phyloP scores from a whole-genome alignment of 1,140 invertebrate genomes.

The Drosophila sucinea region DNA sequence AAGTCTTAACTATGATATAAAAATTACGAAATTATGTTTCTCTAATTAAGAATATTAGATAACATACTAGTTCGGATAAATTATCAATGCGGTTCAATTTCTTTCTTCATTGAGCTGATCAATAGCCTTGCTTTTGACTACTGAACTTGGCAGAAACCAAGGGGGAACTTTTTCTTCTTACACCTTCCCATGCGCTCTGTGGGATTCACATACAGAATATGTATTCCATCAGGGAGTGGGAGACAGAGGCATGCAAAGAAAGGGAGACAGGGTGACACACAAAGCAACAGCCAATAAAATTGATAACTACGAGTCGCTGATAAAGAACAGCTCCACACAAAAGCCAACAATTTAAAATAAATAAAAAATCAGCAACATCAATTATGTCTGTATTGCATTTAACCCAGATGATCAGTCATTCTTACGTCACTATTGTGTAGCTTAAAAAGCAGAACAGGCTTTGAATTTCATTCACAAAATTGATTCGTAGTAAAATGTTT shows the following conservation, averaged over 20 bases:
- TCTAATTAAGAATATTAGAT: no score
- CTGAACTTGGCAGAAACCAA: constrained; percentile 1
- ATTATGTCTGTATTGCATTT: not conserved
- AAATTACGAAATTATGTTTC: no score
- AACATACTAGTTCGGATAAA: no score
- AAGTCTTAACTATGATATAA: no score
- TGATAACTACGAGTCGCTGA: constrained; percentile 1
- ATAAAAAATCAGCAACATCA: not conserved
- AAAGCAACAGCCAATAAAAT: constrained; percentile 1
- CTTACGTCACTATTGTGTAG: not conserved
- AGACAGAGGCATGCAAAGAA: not conserved
- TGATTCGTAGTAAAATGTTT: constrained; percentile 13
- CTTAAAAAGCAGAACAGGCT: not conserved
- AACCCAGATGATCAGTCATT: constrained; percentile 9
- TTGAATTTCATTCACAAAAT: constrained; percentile 1
- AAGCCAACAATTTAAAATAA: not conserved
- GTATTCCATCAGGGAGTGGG: not conserved
- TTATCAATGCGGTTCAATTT: not conserved
- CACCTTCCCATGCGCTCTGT: not conserved
- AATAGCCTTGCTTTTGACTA: not conserved
- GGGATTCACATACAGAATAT: not conserved
- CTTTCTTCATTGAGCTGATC: not conserved
- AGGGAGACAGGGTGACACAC: not conserved
- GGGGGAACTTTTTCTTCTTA: not conserved
- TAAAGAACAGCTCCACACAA: constrained; percentile 7